Percentiles rank a stretch among this genome's conserved stretches.
Conservation (phyloP, 1,140 invertebrate species). For the Anoplophora glabripennis region DNA sequence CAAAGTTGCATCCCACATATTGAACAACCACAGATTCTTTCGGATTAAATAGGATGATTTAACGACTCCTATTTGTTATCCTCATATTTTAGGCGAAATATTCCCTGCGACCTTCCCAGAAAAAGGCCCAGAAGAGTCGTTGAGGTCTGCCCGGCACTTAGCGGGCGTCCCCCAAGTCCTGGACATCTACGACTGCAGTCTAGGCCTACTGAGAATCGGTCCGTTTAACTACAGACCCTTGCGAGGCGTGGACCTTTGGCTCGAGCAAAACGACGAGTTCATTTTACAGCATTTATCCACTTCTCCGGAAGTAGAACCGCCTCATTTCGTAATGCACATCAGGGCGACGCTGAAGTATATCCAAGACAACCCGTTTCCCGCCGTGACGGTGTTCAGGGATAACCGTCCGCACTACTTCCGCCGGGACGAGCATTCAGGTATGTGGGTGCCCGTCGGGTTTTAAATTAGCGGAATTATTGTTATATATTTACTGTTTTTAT, state of each 20-base stretch:
- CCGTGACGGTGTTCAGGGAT: conserved; percentile 89
- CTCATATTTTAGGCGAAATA: conserved; percentile 70
- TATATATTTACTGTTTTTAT: no score
- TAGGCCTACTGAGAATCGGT: conserved; percentile 82
- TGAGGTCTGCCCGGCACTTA: conserved; percentile 77
- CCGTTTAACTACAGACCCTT: conserved; percentile 93
- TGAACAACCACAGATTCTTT: no score
- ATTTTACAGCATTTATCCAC: conserved; percentile 90
- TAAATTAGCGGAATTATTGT: neutral
- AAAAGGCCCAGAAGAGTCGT: conserved; percentile 83
- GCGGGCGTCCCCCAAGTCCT: conserved; percentile 83
- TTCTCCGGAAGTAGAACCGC: conserved; percentile 86
- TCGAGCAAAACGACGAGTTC: conserved; percentile 87
- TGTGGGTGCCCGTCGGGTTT: conserved; percentile 72
- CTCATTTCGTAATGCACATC: conserved; percentile 79
- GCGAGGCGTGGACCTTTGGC: conserved; percentile 84
- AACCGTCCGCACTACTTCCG: conserved; percentile 88
- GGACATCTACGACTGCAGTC: conserved; percentile 84
- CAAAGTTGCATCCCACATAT: no score
- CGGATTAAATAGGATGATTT: no score
- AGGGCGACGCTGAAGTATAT: conserved; percentile 87
- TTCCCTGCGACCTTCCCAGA: conserved; percentile 92
- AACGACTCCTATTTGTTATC: no score
- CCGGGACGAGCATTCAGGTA: conserved; percentile 79
- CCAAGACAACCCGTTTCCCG: conserved; percentile 91